Evolutionary conservation across 2,113 vertebrate species (phyloP).

Genomic region (Corapipo altera): DNA sequence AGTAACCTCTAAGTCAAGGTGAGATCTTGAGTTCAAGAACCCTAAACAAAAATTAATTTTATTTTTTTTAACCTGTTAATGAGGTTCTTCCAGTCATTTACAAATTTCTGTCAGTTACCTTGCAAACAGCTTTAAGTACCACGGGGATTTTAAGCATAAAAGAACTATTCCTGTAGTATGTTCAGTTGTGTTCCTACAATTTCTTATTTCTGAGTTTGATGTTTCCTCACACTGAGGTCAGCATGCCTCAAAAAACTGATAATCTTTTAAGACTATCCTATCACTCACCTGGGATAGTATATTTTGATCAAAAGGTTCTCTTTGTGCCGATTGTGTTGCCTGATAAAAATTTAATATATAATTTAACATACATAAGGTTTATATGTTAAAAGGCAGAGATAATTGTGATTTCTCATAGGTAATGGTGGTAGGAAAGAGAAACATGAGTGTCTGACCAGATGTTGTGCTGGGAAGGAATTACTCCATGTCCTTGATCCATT

Average conservation of each 20-base stretch:
- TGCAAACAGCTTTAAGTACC: conserved; percentile 12
- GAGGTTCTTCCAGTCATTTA: not conserved
- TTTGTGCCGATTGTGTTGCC: not conserved
- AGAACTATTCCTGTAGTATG: not conserved
- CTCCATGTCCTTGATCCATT: conserved; percentile 32
- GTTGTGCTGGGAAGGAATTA: not conserved
- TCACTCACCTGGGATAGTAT: not conserved
- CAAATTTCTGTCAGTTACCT: not conserved
- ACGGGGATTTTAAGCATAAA: conserved; percentile 15
- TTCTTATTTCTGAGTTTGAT: conserved; percentile 23
- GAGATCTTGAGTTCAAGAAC: not conserved
- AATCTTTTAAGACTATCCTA: not conserved
- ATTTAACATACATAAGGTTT: not conserved
- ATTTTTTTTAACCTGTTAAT: not conserved
- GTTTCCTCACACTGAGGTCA: not conserved
- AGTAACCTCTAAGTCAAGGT: not conserved
- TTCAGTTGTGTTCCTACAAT: not conserved
- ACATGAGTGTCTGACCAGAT: conserved; percentile 10
- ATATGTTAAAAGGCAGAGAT: not conserved
- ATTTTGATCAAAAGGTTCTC: not conserved
- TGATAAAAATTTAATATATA: not conserved
- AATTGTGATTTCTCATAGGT: not conserved
- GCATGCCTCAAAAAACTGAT: not conserved
- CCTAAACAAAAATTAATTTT: not conserved
- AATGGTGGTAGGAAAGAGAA: conserved; percentile 20